These are phyloP conservation scores for Diabrotica virgifera DNA, from an alignment of 1,140 invertebrate species.

Conservation along the genomic window DNA sequence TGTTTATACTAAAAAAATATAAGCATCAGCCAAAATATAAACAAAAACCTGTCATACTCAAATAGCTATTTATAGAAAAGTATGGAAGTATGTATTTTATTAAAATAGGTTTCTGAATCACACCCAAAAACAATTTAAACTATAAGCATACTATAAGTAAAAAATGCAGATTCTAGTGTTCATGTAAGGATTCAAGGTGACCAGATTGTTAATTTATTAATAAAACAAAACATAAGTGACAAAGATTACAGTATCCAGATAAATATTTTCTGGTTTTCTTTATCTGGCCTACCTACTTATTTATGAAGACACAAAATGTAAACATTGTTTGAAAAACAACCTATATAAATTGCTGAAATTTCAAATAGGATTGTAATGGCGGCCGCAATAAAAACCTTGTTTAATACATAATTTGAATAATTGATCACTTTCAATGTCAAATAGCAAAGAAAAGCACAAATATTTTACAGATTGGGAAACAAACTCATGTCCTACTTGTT, in stretches of 20 bases:
- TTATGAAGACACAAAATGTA: conserved; percentile 4
- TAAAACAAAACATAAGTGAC: not conserved
- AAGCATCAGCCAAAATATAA: conserved; percentile 3
- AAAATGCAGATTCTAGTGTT: not conserved
- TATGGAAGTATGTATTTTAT: conserved; percentile 3
- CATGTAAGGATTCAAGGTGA: not conserved
- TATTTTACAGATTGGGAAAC: conserved; percentile 33
- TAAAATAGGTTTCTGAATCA: conserved; percentile 15
- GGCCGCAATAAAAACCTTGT: conserved; percentile 14
- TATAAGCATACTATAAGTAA: not conserved
- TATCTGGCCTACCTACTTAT: conserved; percentile 9
- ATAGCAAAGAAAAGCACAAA: conserved; percentile 25
- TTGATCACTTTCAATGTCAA: conserved; percentile 36
- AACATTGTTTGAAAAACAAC: conserved; percentile 3
- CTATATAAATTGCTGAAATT: conserved; percentile 8
- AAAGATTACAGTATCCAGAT: not conserved
- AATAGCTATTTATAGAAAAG: conserved; percentile 8
- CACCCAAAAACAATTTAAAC: conserved; percentile 7
- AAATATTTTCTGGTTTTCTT: not conserved
- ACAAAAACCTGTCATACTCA: conserved; percentile 5
- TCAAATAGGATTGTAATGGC: conserved; percentile 9
- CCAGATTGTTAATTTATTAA: conserved; percentile 1
- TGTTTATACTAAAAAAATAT: not conserved
- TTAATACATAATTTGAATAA: conserved; percentile 26
- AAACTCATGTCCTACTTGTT: conserved; percentile 32